Base-by-base conservation (phyloP, 2,113 vertebrate species). In the Centropus unirufus region DNA sequence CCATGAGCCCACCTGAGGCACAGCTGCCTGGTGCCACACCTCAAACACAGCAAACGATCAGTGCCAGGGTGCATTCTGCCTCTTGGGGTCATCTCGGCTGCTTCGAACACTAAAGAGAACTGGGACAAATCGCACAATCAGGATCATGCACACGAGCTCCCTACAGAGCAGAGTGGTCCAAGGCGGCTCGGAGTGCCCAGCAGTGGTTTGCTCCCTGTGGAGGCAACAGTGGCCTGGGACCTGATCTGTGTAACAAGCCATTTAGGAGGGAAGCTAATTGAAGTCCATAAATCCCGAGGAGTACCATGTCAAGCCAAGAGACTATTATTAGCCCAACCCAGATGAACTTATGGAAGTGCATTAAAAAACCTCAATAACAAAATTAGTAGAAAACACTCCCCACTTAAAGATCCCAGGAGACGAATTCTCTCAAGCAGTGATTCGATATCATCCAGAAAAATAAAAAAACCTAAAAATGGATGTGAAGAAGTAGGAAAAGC, bases 251-350 rank as follows among this genome's bases (percentile, higher is more conserved):
- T 90, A 96, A 93, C 78, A 75, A 89, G 93, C 79, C 90, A 84
- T 68, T 92, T 87, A 87, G 74, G 58, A 95, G 77, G 73, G 59
- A 95, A 97, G 87, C 95, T 97, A 98, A 97, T 63, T 97, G 95
- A 95, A 96, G 92, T 51, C 89, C 67, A 91, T 52, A 96, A 97
- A 97, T 95, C 84, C 82, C 70, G 32, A 94, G 92, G 89, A 97
- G 85, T 90, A 96, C 81, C 89, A 90, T 75, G 69, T 97, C 81
- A 85, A 91, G 94, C 93, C 89, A 90, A 89, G 75, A 77, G 39
- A 83, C 87, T 95, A 97, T 97, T 97, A 91, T 96, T 97, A 97
- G 95, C 82, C 70, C 94, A 97, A 87, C 89, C 86, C 61, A 97
- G 96, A 96, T 95, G 83, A 95, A 86, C 92, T 95, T 93, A 97